Evolutionary conservation across 2,888 invertebrate genomes (phyloP), one percentile per base, ranked within the genome.

Genomic region (Taphrorychus bicolor): DNA sequence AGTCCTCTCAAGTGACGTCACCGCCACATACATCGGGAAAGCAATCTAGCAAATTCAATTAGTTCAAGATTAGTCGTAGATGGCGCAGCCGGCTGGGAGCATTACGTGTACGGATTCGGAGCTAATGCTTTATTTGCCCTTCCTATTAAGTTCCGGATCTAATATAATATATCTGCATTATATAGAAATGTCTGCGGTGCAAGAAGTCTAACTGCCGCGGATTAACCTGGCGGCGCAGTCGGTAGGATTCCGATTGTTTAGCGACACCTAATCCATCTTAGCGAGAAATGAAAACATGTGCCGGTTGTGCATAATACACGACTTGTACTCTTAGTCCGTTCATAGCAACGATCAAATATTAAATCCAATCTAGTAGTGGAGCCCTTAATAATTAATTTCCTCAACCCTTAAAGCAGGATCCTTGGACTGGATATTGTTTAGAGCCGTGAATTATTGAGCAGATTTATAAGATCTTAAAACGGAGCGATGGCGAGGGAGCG

Each of bases 21-120:
- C 45, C n/a, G n/a, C n/a, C 16, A 17, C 45, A 17, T 45, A n/a
- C 45, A 17, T 17, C 80, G 77, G 80, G 77, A 80, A 79, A 80
- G 81, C 81, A 81, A 81, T 81, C 81, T 81, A 81, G 80, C 79
- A 80, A 81, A 81, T 81, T 81, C 81, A 81, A 81, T 81, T 81
- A 81, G 81, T 78, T 76, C 78, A 81, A 81, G 81, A 81, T 81
- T 81, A 81, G 81, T 81, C 79, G 79, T 74, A 76, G 77, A 76
- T 76, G 76, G 75, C 74, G 72, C 71, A 59, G 71, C 71, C 71
- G 72, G 71, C 74, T 72, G 74, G 75, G 73, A 21, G 73, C 74
- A 74, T 75, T 76, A 76, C 73, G 73, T 74, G 73, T 73, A 71
- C 71, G 73, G 76, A 75, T 76, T 48, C 57, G 49, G 48, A 59